Percentiles rank a stretch among this genome's conserved stretches.
These are phyloP conservation scores for Chrysotoxum bicinctum DNA, from an alignment of 2,888 invertebrate genomes.

Conservation along the genomic window DNA sequence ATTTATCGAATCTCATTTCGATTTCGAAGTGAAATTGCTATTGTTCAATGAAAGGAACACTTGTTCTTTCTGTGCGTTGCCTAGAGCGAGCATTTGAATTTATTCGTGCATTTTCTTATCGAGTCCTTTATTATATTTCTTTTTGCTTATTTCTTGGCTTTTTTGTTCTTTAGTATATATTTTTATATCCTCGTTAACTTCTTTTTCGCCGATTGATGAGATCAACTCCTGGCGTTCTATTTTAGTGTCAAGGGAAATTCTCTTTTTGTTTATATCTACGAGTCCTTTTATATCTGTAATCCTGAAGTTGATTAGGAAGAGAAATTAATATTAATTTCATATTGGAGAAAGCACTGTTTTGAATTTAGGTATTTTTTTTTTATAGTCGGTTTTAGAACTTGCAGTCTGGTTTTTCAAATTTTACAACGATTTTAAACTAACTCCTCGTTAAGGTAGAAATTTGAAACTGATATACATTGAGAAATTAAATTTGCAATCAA, in stretches of 20 bases:
- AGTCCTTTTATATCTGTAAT: not conserved
- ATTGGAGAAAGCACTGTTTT: not conserved
- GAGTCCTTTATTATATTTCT: conserved; percentile 44
- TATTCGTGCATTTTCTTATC: conserved; percentile 46
- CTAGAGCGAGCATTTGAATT: conserved; percentile 64
- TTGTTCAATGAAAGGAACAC: conserved; percentile 65
- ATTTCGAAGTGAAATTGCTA: conserved; percentile 65
- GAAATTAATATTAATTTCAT: not conserved
- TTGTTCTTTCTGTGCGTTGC: conserved; percentile 39
- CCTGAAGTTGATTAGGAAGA: not conserved
- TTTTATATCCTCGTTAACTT: conserved; percentile 51
- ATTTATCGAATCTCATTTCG: conserved; percentile 71
- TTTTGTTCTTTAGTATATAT: conserved; percentile 23
- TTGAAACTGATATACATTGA: no score
- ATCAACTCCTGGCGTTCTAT: conserved; percentile 57
- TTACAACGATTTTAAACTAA: no score
- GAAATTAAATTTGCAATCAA: no score
- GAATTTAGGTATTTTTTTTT: not conserved
- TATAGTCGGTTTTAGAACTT: not conserved
- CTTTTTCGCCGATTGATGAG: conserved; percentile 56
- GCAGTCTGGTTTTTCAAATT: no score
- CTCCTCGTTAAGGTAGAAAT: no score
- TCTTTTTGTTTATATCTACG: not conserved
- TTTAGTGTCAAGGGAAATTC: conserved; percentile 33
- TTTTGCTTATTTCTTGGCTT: conserved; percentile 42